Percentiles rank a stretch among this genome's conserved stretches.
Conservation (phyloP, 2,113 vertebrate genomes). For the Gymnobelideus leadbeateri region DNA sequence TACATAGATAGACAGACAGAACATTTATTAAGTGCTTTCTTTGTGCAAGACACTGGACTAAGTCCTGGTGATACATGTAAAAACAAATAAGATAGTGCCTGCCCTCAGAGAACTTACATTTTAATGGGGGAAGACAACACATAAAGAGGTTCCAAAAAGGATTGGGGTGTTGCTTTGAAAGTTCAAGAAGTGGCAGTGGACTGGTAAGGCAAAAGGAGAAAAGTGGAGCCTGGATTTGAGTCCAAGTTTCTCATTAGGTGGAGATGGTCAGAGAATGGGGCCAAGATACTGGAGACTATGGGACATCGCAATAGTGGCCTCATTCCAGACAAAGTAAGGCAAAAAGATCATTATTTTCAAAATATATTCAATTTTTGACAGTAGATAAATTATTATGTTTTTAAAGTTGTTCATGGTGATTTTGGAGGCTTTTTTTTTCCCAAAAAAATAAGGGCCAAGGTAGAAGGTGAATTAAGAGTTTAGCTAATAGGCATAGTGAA, state of each 20-base stretch:
- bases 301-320: neutral
- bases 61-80: neutral
- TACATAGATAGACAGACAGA: neutral
- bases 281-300: neutral
- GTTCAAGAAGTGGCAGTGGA: neutral
- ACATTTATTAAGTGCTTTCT: neutral
- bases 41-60: neutral
- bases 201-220: neutral
- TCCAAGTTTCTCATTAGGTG: neutral
- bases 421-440: slow-evolving; percentile 6
- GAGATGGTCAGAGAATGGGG: neutral
- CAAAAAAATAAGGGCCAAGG: slow-evolving; percentile 25
- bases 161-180: neutral
- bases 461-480: slow-evolving; percentile 28
- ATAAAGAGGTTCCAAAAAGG: neutral
- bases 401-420: slow-evolving; percentile 33
- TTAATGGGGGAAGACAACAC: neutral
- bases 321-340: neutral
- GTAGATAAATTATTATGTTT: slow-evolving; percentile 61
- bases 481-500: neutral
- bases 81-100: neutral
- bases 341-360: slow-evolving; percentile 53
- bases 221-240: neutral
- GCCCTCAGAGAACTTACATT: neutral
- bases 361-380: slow-evolving; percentile 51